Conservation (phyloP, 92 coral and sea anemone species). For the Umimayanthus kanabou region DNA sequence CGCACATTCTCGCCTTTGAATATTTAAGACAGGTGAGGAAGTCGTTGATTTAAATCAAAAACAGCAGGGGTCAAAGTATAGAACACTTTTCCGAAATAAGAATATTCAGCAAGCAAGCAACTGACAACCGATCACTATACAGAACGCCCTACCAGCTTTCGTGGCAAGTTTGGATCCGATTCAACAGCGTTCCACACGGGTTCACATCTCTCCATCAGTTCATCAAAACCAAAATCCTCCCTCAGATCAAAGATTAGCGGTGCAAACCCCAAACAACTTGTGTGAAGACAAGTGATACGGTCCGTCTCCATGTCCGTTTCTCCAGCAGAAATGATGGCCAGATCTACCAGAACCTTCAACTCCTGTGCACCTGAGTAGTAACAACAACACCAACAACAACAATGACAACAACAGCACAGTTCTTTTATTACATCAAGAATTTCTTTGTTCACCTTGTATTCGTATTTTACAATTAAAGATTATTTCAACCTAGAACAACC, state of each 20-base stretch:
- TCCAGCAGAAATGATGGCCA: conserved; percentile 88
- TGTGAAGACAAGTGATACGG: conserved; percentile 72
- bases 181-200: conserved; percentile 77
- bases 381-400: neutral
- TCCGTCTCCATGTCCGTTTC: conserved; percentile 77
- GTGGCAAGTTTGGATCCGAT: conserved; percentile 59
- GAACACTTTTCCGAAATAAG: neutral
- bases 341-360: conserved; percentile 83
- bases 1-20: no score
- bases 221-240: conserved; percentile 57
- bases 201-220: conserved; percentile 65
- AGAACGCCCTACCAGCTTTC: conserved; percentile 61
- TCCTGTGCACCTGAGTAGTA: conserved; percentile 64
- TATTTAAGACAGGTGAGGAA: no score
- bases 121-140: neutral
- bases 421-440: no score
- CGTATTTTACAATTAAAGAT: no score
- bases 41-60: no score
- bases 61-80: no score
- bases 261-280: conserved; percentile 80
- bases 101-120: neutral
- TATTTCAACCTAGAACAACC: no score
- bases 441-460: no score
- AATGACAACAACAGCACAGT: no score
- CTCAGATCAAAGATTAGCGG: conserved; percentile 76